phyloP scores from a whole-genome alignment of 2,797 vertebrate genomes.

The Eutrigla gurnardus region DNA sequence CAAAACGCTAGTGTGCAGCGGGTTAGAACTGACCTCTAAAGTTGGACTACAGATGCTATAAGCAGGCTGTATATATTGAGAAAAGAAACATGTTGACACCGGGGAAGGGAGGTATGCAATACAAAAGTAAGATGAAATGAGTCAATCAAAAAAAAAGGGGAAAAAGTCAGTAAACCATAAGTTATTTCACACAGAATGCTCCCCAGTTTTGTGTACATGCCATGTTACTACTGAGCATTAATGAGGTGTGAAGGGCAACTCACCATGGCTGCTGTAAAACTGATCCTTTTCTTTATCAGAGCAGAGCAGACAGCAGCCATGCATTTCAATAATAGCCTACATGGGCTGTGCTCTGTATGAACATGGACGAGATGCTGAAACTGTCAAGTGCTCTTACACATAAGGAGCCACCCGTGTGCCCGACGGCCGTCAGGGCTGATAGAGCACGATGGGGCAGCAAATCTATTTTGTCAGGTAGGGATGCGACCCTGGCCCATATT shows the following conservation, averaged over 20 bases:
- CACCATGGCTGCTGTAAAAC: constrained; percentile 9
- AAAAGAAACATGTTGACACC: background rate
- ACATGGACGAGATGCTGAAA: constrained; percentile 6
- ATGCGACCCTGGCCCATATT: constrained; percentile 26
- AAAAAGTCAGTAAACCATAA: background rate
- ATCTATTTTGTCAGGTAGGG: constrained; percentile 41
- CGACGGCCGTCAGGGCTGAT: constrained; percentile 41
- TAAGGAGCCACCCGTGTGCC: background rate
- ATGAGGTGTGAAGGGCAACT: constrained; percentile 47
- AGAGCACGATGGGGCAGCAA: constrained; percentile 42
- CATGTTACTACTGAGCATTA: constrained; percentile 7
- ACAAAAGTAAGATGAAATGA: constrained; percentile 18
- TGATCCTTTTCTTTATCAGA: constrained; percentile 40
- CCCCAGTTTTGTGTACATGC: constrained; percentile 7
- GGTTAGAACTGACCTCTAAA: background rate
- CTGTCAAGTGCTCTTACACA: constrained; percentile 10
- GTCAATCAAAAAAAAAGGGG: background rate
- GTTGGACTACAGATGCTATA: background rate
- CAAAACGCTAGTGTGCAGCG: background rate
- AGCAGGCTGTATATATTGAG: background rate
- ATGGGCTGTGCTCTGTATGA: background rate
- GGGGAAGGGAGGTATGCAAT: background rate
- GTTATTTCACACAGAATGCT: constrained; percentile 29
- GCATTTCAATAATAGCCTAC: constrained; percentile 4
- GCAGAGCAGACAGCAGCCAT: constrained; percentile 17